Percentiles rank a stretch among this genome's conserved stretches.
Evolutionary conservation across 2,888 invertebrate species (phyloP).

Genomic region (Diarsia rubi): DNA sequence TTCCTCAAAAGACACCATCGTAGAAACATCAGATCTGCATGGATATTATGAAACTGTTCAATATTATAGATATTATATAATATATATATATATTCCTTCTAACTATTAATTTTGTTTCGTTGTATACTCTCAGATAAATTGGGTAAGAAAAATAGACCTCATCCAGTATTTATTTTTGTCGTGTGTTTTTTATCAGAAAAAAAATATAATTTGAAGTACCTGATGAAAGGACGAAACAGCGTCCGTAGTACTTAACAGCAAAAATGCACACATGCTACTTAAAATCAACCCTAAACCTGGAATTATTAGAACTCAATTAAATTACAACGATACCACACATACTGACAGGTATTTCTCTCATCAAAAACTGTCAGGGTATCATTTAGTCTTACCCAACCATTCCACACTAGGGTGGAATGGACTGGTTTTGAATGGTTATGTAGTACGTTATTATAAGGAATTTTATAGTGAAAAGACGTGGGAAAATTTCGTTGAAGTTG

Average conservation of each 20-base stretch:
- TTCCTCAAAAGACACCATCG: not conserved
- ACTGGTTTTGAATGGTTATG: conserved; percentile 58
- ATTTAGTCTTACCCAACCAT: conserved; percentile 46
- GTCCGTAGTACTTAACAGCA: not conserved
- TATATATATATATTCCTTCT: too few species aligned
- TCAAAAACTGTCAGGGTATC: conserved; percentile 34
- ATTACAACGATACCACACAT: not conserved
- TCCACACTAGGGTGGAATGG: conserved; percentile 24
- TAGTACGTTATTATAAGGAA: conserved; percentile 68
- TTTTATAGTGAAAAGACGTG: conserved; percentile 30
- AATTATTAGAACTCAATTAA: conserved; percentile 15
- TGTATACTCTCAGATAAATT: not conserved
- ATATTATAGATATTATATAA: too few species aligned
- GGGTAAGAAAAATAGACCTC: not conserved
- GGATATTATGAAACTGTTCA: not conserved
- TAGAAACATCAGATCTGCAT: not conserved
- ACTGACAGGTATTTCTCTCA: conserved; percentile 28
- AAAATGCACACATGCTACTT: too few species aligned
- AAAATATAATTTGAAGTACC: not conserved
- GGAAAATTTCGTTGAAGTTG: conserved; percentile 29
- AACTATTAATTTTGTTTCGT: not conserved
- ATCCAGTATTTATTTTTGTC: not conserved
- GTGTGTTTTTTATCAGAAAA: not conserved
- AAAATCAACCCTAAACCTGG: not conserved
- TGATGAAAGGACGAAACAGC: not conserved